Evolutionary conservation across 2,797 vertebrate genomes (phyloP).

Genomic region (Yasuhikotakia modesta): DNA sequence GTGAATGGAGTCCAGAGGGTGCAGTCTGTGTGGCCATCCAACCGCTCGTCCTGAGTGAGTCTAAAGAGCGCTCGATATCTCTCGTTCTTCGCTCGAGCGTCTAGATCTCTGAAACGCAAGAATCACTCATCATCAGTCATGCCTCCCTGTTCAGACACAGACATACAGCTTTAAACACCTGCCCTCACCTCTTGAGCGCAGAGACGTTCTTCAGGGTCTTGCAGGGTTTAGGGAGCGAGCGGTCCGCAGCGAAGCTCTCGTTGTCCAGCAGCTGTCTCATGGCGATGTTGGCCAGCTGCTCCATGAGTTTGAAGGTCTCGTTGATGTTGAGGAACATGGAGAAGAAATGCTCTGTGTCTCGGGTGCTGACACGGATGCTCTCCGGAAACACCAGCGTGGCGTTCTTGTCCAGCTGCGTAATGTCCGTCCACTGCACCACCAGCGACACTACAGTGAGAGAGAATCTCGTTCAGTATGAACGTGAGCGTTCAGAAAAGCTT

Average conservation of each 20-base stretch:
- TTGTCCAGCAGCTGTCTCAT: conserved; percentile 94
- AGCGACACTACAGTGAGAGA: conserved; percentile 58
- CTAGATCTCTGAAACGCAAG: conserved; percentile 92
- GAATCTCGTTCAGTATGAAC: not conserved
- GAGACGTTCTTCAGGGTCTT: conserved; percentile 90
- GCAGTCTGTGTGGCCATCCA: conserved; percentile 95
- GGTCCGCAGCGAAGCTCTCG: conserved; percentile 88
- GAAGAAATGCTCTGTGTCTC: conserved; percentile 89
- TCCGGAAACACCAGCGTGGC: conserved; percentile 92
- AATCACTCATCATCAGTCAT: too few relatives aligned
- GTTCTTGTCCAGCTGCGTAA: conserved; percentile 93
- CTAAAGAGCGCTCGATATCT: conserved; percentile 89
- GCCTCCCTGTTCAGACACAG: too few relatives aligned
- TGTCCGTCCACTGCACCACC: conserved; percentile 92
- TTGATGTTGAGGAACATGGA: conserved; percentile 97
- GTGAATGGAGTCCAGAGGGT: conserved; percentile 95
- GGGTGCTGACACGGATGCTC: conserved; percentile 89
- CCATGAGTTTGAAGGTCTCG: conserved; percentile 97
- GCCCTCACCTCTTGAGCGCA: conserved; percentile 85
- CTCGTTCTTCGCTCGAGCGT: conserved; percentile 94
- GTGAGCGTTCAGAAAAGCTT: not conserved
- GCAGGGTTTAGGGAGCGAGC: conserved; percentile 82
- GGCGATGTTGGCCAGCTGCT: conserved; percentile 93
- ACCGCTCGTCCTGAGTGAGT: conserved; percentile 87
- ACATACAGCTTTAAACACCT: too few relatives aligned